Base-by-base conservation (phyloP, 2,113 vertebrate species). In the Apistogramma diplotaenia region DNA sequence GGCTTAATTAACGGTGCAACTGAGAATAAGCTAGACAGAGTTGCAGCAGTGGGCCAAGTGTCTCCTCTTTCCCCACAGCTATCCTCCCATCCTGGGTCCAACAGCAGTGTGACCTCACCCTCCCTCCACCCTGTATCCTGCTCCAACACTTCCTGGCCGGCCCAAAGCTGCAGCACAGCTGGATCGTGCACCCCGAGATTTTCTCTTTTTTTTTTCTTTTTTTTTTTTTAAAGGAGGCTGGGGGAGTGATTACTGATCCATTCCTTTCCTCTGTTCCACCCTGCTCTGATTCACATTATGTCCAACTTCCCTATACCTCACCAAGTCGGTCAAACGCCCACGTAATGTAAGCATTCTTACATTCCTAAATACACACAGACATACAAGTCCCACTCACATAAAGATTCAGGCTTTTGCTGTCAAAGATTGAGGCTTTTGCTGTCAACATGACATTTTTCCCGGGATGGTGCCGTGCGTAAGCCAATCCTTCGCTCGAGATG, bases 21-120 rank as follows among this genome's bases (percentile, higher is more conserved):
- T n/a, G 46, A 56, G 87, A 84, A 61, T 79, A n/a, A 84, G 72
- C 75, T 65, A 81, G 81, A 92, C 71, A 55, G 84, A 87, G 87
- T 78, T 15, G 57, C 87, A 91, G 91, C 90, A 89, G 84, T 83
- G 83, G 84, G 81, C 60, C 16, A 60, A 78, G 86, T 88, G 86
- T 92, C 71, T 88, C 21, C 74, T 79, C 74, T 79, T 59, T 85
- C 80, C 71, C 86, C 70, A 70, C 33, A 80, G 74, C 79, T 72
- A 79, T 70, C 84, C 85, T 86, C 82, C 87, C 82, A 84, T 89
- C 92, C 89, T 88, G 88, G 87, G 90, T 91, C 84, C 80, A 81
- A 51, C 78, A 87, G 65, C 77, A n/a, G 46, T 6, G 83, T 94
- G 93, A 93, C 91, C 88, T 91, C 93, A 90, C 92, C 87, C 89